Base-by-base conservation (phyloP, 2,888 invertebrate genomes). In the Ochropacha duplaris region DNA sequence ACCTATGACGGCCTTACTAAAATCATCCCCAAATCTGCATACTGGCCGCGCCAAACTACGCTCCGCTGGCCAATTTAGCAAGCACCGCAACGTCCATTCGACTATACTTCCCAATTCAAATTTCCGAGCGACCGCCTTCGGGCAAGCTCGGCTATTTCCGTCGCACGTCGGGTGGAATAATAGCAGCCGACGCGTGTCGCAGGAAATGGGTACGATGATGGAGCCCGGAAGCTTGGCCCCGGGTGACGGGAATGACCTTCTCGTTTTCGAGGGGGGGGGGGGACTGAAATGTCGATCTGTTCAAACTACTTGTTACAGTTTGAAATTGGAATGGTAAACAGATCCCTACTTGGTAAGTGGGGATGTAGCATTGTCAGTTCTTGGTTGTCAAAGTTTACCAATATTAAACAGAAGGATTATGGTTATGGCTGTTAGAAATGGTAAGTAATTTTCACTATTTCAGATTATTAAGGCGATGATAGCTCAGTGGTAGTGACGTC, bases 171-270 rank as follows among this genome's bases (percentile, higher is more conserved):
- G 65, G 69, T 76, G 81, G 81, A 74, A 81, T 85, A 85, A 86
- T 86, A 75, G 79, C 78, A 69, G 67, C 67, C 65, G 73, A 70
- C 77, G 75, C 72, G 73, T 78, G 78, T 75, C 72, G 67, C 74
- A 76, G 86, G 87, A 88, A 86, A 86, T 87, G 78, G 81, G 72
- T 69, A 72, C 81, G 79, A 80, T 81, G 86, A 82, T 81, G 75
- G 76, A 74, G 76, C 73, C 84, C 86, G 87, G 87, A 86, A 79
- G 68, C 71, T 65, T 65, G 69, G 69, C 71, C 70, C 70, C 72
- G n/a, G 36, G 36, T 71, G 61, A 58, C 64, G 62, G 60, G 52
- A 49, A 44, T 31, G 59, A 63, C 58, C 61, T 61, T 55, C 55
- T 49, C 44, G 50, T 31, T 50, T 54, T 28, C 56, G 50, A 50